phyloP scores from a whole-genome alignment of 2,797 vertebrate genomes.

The Tachyglossus aculeatus region DNA sequence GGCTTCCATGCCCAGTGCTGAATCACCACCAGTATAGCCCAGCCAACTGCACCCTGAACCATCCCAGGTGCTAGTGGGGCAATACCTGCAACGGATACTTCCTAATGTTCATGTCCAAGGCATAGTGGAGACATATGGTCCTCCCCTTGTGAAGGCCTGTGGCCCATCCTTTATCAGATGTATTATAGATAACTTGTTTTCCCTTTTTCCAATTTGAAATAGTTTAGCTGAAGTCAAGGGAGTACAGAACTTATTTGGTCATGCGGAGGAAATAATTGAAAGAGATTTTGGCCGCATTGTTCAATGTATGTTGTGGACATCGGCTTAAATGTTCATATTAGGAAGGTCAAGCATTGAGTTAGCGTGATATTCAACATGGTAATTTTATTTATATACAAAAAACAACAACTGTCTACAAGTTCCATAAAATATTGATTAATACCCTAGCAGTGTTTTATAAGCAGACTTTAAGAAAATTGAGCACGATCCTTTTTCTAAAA shows the following conservation, averaged over 20 bases:
- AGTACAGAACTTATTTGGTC: not conserved
- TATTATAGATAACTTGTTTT: too few relatives aligned
- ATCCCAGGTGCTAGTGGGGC: too few relatives aligned
- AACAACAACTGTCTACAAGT: slow-evolving; percentile 1
- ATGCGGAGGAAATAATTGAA: not conserved
- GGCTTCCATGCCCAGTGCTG: too few relatives aligned
- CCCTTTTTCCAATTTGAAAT: not conserved
- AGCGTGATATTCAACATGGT: slow-evolving; percentile 10
- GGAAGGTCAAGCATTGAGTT: slow-evolving; percentile 1
- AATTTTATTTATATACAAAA: slow-evolving; percentile 9
- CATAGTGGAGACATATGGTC: not conserved
- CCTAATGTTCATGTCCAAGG: too few relatives aligned
- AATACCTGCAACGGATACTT: too few relatives aligned
- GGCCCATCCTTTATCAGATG: not conserved
- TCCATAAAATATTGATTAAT: not conserved
- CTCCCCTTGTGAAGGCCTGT: not conserved
- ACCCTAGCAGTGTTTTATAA: not conserved
- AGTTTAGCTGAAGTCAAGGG: not conserved
- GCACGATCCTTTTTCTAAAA: slow-evolving; percentile 28
- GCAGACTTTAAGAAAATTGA: slow-evolving; percentile 15
- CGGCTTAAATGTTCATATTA: slow-evolving; percentile 2
- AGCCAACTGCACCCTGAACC: too few relatives aligned
- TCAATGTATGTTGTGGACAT: slow-evolving; percentile 35
- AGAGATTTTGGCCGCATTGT: slow-evolving; percentile 23
- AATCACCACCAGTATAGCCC: too few relatives aligned